Percentiles rank a stretch among this genome's conserved stretches.
These are phyloP conservation scores for Danio jaintianensis DNA, from an alignment of 2,797 vertebrate genomes.

Conservation along the genomic window DNA sequence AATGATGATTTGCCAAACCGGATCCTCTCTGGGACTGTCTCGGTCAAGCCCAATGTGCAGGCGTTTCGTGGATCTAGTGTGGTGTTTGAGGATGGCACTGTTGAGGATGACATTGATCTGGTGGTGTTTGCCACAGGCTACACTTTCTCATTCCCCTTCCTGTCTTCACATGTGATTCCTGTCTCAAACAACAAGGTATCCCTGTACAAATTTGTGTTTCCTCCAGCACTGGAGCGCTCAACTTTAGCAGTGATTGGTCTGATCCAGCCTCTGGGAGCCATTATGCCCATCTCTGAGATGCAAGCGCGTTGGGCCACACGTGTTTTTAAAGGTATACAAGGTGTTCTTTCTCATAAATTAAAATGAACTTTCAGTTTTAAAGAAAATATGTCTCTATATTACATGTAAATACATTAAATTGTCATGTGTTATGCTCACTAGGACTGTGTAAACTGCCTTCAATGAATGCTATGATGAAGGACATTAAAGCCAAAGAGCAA, in stretches of 20 bases:
- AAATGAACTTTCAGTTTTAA: too few species aligned
- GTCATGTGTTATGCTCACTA: slow-evolving; percentile 7
- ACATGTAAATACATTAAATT: too few species aligned
- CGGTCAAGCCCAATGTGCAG: slow-evolving; percentile 78
- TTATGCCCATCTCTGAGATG: slow-evolving; percentile 84
- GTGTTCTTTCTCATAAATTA: not conserved
- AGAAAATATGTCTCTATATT: too few species aligned
- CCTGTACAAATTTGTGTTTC: slow-evolving; percentile 82
- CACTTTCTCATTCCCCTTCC: slow-evolving; percentile 81
- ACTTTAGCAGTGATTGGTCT: slow-evolving; percentile 82
- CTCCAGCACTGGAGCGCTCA: slow-evolving; percentile 72
- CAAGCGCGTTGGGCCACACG: slow-evolving; percentile 82
- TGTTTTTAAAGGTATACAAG: slow-evolving; percentile 80
- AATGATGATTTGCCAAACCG: slow-evolving; percentile 83
- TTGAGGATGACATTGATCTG: slow-evolving; percentile 78
- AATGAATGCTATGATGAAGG: slow-evolving; percentile 72
- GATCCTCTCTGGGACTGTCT: slow-evolving; percentile 80
- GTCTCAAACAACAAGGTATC: slow-evolving; percentile 73
- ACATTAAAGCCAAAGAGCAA: slow-evolving; percentile 71
- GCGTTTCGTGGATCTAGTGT: slow-evolving; percentile 76
- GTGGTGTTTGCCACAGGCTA: slow-evolving; percentile 86
- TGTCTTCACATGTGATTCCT: slow-evolving; percentile 72
- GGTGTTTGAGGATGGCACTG: slow-evolving; percentile 81
- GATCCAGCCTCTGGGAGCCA: slow-evolving; percentile 80
- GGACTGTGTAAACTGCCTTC: slow-evolving; percentile 73